Base-by-base conservation (phyloP, 23 tunicate species). In the Phallusia fumigata region DNA sequence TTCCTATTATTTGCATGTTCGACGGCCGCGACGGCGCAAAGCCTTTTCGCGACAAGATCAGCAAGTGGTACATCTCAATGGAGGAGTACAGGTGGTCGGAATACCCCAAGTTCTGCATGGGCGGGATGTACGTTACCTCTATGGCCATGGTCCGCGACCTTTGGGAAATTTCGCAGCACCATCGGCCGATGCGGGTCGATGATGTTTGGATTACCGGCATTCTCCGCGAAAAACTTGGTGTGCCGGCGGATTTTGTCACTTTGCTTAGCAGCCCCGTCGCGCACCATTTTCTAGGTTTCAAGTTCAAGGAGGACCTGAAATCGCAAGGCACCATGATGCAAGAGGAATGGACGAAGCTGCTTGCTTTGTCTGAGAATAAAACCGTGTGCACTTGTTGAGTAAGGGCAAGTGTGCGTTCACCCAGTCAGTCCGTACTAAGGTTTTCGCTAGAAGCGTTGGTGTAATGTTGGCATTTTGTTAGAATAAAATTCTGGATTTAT, bases 1-100 rank as follows among this genome's bases (percentile, higher is more conserved):
- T 35, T 45, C 80, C 80, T 40, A 36, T 77, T 10, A 77, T 77
- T 10, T 77, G 80, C 80, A 77, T 77, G 80, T 77, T 77, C n/a
- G 33, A 45, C 26, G 50, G 47, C 13, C 52, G 80, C 11, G 80
- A 35, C 32, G 53, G 35, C 18, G 80, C 47, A 35, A 77, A 77
- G 35, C 80, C 80, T 35, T 40, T 77, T 26, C 33, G 53, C 53
- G 80, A 45, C 26, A 36, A 35, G 33, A 35, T 35, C 53, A 36
- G 50, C 52, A 77, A 77, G 53, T 77, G 80, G 80, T 77, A 35
- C n/a, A 77, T 77, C 6, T 36, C 52, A 31, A 45, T 35, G 80
- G 47, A 40, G 32, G 47, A 35, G 80, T 77, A 35, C 53, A 77
- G 50, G 53, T 40, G 53, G 53, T 53, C 80, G 0, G 53, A 35